These are phyloP conservation scores for Sarcophaga caerulescens DNA, from an alignment of 2,888 invertebrate species.

Conservation along the genomic window DNA sequence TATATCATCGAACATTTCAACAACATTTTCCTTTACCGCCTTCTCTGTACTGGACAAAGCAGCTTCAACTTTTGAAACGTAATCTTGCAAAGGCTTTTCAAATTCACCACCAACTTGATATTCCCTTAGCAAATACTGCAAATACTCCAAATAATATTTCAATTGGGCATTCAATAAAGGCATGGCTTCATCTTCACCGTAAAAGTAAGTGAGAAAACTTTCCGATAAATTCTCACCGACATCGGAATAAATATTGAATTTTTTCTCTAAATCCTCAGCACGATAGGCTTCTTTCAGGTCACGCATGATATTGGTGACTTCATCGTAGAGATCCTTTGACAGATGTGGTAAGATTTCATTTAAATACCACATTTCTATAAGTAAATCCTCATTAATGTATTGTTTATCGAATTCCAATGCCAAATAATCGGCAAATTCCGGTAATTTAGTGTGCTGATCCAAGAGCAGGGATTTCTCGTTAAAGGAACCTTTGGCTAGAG, in stretches of 20 bases:
- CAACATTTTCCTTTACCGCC: conserved; percentile 41
- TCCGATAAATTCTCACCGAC: conserved; percentile 65
- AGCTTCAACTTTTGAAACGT: conserved; percentile 37
- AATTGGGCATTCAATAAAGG: conserved; percentile 66
- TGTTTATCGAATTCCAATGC: conserved; percentile 66
- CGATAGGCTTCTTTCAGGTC: conserved; percentile 51
- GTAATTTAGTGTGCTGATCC: conserved; percentile 45
- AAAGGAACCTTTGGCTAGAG: conserved; percentile 39
- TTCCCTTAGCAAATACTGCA: conserved; percentile 59
- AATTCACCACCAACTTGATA: conserved; percentile 17
- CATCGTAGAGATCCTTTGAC: conserved; percentile 48
- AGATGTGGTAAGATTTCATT: conserved; percentile 49
- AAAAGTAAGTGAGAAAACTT: conserved; percentile 42
- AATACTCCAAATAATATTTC: conserved; percentile 65
- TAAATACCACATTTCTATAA: conserved; percentile 69
- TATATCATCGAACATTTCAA: conserved; percentile 67
- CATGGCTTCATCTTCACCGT: conserved; percentile 30
- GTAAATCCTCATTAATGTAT: conserved; percentile 68
- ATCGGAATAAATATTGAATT: conserved; percentile 63
- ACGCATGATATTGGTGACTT: conserved; percentile 48
- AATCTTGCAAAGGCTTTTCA: conserved; percentile 24
- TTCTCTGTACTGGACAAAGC: conserved; percentile 15
- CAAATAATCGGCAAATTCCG: conserved; percentile 56
- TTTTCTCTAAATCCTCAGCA: conserved; percentile 58
- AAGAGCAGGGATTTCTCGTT: conserved; percentile 57